phyloP scores from a whole-genome alignment of 2,888 invertebrate species.

The Piscicola geometra region DNA sequence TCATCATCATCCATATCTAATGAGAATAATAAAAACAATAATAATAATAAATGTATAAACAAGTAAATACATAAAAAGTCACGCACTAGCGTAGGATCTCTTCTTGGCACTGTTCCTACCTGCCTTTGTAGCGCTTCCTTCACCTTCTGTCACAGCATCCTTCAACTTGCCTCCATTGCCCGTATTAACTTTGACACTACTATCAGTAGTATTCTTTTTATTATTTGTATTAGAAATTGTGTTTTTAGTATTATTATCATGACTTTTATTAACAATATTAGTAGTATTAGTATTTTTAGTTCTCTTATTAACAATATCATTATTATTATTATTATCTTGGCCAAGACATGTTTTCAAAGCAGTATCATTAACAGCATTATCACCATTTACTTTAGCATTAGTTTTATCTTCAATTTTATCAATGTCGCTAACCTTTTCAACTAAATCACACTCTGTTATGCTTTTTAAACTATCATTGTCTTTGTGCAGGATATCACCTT shows the following conservation, averaged over 20 bases:
- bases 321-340: neutral
- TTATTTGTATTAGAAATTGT: neutral
- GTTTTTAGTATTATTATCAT: neutral
- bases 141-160: neutral
- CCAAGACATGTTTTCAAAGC: neutral
- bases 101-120: neutral
- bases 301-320: neutral
- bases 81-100: neutral
- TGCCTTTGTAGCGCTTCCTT: neutral
- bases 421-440: too few species aligned
- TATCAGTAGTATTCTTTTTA: too few species aligned
- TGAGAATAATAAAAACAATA: neutral
- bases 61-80: too few species aligned
- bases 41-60: neutral
- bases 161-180: too few species aligned
- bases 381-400: neutral
- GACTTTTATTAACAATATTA: neutral
- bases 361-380: neutral
- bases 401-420: neutral
- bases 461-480: neutral
- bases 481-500: neutral
- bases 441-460: too few species aligned
- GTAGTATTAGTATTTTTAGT: neutral
- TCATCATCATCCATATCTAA: slow-evolving; percentile 10
- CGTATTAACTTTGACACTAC: too few species aligned